phyloP scores from a whole-genome alignment of 2,888 invertebrate species.

The Atrina japonica region DNA sequence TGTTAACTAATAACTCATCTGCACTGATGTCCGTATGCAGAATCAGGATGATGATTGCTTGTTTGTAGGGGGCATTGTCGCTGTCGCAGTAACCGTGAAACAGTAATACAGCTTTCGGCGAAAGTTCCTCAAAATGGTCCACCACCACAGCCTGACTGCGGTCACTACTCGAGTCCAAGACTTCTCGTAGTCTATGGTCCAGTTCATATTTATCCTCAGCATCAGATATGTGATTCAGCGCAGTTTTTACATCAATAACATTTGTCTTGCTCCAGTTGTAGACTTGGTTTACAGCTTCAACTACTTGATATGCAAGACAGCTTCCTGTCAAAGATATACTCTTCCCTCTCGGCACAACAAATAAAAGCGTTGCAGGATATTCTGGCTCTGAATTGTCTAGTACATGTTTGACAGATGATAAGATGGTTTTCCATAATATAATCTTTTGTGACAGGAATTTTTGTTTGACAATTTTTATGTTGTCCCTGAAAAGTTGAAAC shows the following conservation, averaged over 20 bases:
- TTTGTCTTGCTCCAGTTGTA: slow-evolving; percentile 22
- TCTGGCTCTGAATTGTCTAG: slow-evolving; percentile 52
- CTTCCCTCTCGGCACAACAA: slow-evolving; percentile 53
- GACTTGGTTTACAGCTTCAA: slow-evolving; percentile 42
- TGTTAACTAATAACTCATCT: neutral
- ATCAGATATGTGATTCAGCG: slow-evolving; percentile 24
- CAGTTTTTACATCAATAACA: slow-evolving; percentile 42
- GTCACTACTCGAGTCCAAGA: slow-evolving; percentile 40
- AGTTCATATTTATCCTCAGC: slow-evolving; percentile 56
- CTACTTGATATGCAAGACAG: slow-evolving; percentile 58
- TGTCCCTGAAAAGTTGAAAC: too few relatives aligned
- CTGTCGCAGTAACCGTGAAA: slow-evolving; percentile 77
- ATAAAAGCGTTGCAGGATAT: slow-evolving; percentile 65
- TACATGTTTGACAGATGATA: slow-evolving; percentile 54
- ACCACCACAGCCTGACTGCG: slow-evolving; percentile 60
- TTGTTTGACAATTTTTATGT: too few relatives aligned
- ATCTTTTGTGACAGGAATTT: slow-evolving; percentile 58
- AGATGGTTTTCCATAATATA: slow-evolving; percentile 63
- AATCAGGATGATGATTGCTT: slow-evolving; percentile 66
- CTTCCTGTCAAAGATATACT: slow-evolving; percentile 38
- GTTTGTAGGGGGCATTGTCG: slow-evolving; percentile 75
- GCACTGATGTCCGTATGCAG: slow-evolving; percentile 52
- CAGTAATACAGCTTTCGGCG: slow-evolving; percentile 66
- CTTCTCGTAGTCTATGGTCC: slow-evolving; percentile 56
- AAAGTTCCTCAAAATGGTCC: slow-evolving; percentile 66